Conservation (phyloP, 1,140 invertebrate species). For the Cylas formicarius region DNA sequence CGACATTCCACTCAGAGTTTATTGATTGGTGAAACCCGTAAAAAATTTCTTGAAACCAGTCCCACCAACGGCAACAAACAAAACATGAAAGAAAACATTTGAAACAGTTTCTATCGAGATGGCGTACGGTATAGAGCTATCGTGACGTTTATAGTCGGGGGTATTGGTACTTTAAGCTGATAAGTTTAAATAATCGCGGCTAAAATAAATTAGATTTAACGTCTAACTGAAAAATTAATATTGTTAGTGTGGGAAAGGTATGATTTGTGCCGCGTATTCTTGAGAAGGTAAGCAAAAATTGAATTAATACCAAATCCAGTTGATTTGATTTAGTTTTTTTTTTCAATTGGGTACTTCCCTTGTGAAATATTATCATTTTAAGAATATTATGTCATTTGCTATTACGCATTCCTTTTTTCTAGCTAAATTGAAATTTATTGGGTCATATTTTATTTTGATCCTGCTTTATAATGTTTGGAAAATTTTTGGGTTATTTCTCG, state of each 20-base stretch:
- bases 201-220: neutral
- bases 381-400: too few species aligned
- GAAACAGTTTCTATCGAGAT: constrained; percentile 12
- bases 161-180: constrained; percentile 5
- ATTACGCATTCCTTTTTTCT: too few species aligned
- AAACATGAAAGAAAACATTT: constrained; percentile 18
- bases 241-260: too few species aligned
- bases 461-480: too few species aligned
- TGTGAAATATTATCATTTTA: neutral
- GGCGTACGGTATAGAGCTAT: constrained; percentile 7
- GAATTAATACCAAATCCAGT: too few species aligned
- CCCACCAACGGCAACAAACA: constrained; percentile 13
- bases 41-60: constrained; percentile 14
- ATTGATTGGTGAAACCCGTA: constrained; percentile 6
- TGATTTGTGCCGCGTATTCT: too few species aligned
- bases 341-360: neutral
- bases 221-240: neutral
- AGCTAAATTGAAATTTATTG: too few species aligned
- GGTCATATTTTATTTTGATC: too few species aligned
- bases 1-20: neutral
- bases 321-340: neutral
- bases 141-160: too few species aligned
- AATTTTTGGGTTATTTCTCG: too few species aligned
- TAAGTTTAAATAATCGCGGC: constrained; percentile 11
- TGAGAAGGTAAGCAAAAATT: neutral